phyloP scores from a whole-genome alignment of 2,888 invertebrate species.

The Ethmia dodecea region DNA sequence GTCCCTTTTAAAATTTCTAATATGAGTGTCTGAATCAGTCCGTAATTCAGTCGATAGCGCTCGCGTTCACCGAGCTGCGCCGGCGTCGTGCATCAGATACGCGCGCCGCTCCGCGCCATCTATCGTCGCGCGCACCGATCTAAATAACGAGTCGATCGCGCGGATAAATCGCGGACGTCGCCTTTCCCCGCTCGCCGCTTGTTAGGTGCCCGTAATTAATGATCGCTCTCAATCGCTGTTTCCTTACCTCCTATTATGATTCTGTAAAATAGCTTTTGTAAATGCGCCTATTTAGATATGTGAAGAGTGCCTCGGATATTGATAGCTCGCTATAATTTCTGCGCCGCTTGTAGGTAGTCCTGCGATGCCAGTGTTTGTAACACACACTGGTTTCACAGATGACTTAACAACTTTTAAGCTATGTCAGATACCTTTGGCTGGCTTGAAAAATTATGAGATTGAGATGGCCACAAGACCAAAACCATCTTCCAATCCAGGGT shows the following conservation, averaged over 20 bases:
- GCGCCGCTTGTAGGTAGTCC: too few relatives aligned
- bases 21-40: constrained; percentile 26
- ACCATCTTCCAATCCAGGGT: too few relatives aligned
- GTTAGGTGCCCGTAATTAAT: constrained; percentile 66
- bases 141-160: constrained; percentile 63
- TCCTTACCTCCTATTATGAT: constrained; percentile 31
- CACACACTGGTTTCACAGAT: too few relatives aligned
- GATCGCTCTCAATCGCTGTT: constrained; percentile 45
- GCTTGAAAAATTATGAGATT: too few relatives aligned
- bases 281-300: constrained; percentile 18
- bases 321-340: too few relatives aligned
- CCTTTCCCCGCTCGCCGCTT: constrained; percentile 53
- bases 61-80: constrained; percentile 22
- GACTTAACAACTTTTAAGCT: too few relatives aligned
- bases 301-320: too few relatives aligned
- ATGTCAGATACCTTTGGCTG: too few relatives aligned
- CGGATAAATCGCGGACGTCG: constrained; percentile 61
- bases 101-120: constrained; percentile 48
- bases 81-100: constrained; percentile 58
- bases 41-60: constrained; percentile 33
- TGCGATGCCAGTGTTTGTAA: too few relatives aligned
- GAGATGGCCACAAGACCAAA: too few relatives aligned
- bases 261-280: constrained; percentile 23
- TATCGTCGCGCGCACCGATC: constrained; percentile 61
- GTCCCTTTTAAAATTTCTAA: constrained; percentile 20